Evolutionary conservation across 2,113 vertebrate species (phyloP).

Genomic region (Syngnathus floridae): DNA sequence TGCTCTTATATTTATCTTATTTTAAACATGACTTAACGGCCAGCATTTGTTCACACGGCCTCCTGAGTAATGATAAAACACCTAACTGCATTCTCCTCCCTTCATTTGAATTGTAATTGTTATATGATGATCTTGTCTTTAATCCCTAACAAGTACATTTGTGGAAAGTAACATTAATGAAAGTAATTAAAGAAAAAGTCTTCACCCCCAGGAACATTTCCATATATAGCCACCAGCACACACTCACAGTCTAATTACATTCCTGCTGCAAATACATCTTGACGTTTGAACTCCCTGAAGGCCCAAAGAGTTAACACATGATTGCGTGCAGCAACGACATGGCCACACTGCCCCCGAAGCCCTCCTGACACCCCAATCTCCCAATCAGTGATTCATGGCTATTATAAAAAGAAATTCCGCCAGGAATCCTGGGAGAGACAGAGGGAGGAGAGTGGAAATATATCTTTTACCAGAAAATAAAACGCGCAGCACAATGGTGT

Average conservation of each 20-base stretch:
- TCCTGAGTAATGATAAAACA: not conserved
- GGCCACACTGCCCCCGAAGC: conserved; percentile 19
- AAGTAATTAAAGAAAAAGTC: conserved; percentile 13
- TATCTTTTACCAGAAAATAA: conserved; percentile 4
- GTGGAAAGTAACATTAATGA: conserved; percentile 10
- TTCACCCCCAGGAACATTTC: conserved; percentile 18
- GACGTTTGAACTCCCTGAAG: conserved; percentile 32
- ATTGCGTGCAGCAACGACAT: conserved; percentile 9
- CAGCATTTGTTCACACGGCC: too few relatives aligned
- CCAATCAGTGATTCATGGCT: conserved; percentile 36
- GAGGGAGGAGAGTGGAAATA: not conserved
- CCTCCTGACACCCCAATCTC: conserved; percentile 32
- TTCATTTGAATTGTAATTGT: not conserved
- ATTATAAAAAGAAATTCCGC: conserved; percentile 20
- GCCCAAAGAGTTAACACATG: conserved; percentile 5
- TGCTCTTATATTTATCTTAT: too few relatives aligned
- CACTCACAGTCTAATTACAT: conserved; percentile 34
- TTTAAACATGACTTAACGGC: too few relatives aligned
- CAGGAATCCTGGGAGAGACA: conserved; percentile 24
- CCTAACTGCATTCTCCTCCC: not conserved
- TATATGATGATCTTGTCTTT: conserved; percentile 8
- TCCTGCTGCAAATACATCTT: conserved; percentile 23
- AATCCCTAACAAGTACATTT: conserved; percentile 14
- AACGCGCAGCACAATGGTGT: not conserved
- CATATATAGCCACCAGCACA: not conserved